Base-by-base conservation (phyloP, 92 coral and sea anemone species). In the Muricea muricata region DNA sequence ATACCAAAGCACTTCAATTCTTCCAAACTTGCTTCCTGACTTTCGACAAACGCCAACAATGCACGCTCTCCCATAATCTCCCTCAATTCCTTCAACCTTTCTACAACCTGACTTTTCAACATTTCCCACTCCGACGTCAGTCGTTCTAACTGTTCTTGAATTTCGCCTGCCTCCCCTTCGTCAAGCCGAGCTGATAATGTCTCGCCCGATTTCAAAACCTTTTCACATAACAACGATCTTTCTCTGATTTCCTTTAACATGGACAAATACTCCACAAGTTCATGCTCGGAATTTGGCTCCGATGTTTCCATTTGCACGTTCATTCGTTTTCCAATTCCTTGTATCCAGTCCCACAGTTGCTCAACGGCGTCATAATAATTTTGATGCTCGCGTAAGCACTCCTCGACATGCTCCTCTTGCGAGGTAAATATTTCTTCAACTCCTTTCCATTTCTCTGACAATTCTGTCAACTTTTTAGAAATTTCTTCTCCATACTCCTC, bases 341-440 rank as follows among this genome's bases (percentile, higher is more conserved):
- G 99, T 93, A 97, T 90, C 98, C 99, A 97, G 21, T 81, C 79
- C 76, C 94, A 97, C 60, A 95, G 88, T 33, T 91, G 88, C 82
- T 97, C 99, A 23, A 97, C 92, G 46, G 90, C 87, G 42, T 97
- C 91, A 39, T 93, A 97, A 77, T 97, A 97, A 14, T 85, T 91
- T 29, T 97, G 83, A 57, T 97, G 99, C 66, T 93, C 93, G 32
- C 90, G 82, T 76, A 97, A 93, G 68, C 99, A 97, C 61, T 94
- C 91, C 71, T 97, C 98, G 69, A 97, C 87, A 65, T 89, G 90
- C 70, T 80, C 77, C 25, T 93, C 91, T 20, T 91, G 93, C 18
- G 85, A 72, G 34, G 91, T 93, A 41, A 93, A 90, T 9, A 91
- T 68, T 54, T 65, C 90, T 84, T 93, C 93, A 3, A 97, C 87